Conservation (phyloP, 92 coral and sea anemone species). For the Zoanthus solanderi region DNA sequence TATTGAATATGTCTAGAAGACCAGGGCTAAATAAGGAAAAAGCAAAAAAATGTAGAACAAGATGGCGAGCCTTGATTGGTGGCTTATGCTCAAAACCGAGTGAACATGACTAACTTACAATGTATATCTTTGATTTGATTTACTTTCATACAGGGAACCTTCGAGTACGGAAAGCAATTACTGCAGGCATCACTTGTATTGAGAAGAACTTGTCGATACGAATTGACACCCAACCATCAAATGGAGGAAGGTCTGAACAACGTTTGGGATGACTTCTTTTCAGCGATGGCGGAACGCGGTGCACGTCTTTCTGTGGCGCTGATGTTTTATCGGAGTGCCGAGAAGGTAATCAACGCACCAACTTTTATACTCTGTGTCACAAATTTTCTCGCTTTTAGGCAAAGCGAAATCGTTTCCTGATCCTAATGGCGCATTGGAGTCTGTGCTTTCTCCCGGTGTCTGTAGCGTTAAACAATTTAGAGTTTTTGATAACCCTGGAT, state of each 20-base stretch:
- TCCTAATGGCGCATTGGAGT: not conserved
- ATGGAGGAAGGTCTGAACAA: conserved; percentile 86
- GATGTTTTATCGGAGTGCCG: conserved; percentile 95
- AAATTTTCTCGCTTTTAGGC: no score
- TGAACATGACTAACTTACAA: no score
- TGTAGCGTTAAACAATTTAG: not conserved
- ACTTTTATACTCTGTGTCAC: no score
- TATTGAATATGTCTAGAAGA: no score
- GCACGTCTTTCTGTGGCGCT: conserved; percentile 93
- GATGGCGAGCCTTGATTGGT: no score
- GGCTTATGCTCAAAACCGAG: no score
- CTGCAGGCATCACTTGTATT: conserved; percentile 92
- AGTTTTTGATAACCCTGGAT: no score
- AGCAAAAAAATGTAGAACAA: no score
- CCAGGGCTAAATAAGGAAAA: no score
- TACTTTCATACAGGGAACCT: conserved; percentile 73
- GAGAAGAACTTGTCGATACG: conserved; percentile 95
- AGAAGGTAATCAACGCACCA: conserved; percentile 64
- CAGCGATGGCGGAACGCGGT: conserved; percentile 91
- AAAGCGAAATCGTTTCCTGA: not conserved
- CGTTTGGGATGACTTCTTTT: conserved; percentile 85
- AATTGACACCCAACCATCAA: conserved; percentile 81
- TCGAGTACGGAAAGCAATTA: conserved; percentile 92
- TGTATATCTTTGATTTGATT: not conserved
- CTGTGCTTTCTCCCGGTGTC: no score